Percentiles rank a stretch among this genome's conserved stretches.
Conservation (phyloP, 2,113 vertebrate species). For the Chaetodon auriga region DNA sequence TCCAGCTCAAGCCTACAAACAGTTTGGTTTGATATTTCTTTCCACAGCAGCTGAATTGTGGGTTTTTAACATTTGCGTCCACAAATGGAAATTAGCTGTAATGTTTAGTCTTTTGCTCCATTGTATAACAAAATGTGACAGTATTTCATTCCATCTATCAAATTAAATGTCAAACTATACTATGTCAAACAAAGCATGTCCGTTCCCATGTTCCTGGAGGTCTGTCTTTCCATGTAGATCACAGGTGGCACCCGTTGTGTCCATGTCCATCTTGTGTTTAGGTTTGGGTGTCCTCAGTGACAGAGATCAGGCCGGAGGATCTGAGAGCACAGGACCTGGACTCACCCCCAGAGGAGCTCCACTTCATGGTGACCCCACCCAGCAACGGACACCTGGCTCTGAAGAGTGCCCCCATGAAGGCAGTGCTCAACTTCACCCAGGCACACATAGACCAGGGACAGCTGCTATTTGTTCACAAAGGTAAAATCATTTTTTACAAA, state of each 20-base stretch:
- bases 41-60: neutral
- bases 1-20: neutral
- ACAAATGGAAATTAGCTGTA: conserved; percentile 1
- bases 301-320: conserved; percentile 86
- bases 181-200: conserved; percentile 4
- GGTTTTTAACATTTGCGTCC: neutral
- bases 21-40: neutral
- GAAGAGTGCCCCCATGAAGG: conserved; percentile 85
- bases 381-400: conserved; percentile 91
- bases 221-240: neutral
- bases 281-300: conserved; percentile 92
- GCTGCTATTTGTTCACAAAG: conserved; percentile 90
- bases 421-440: conserved; percentile 91
- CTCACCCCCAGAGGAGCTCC: conserved; percentile 83
- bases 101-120: neutral
- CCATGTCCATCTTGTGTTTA: conserved; percentile 55
- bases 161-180: conserved; percentile 29
- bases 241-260: conserved; percentile 3
- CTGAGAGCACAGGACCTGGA: conserved; percentile 88
- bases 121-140: conserved; percentile 10
- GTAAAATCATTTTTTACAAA: conserved; percentile 73
- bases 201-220: neutral
- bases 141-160: conserved; percentile 13
- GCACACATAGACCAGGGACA: conserved; percentile 87
- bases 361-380: conserved; percentile 88